Evolutionary conservation across 2,888 invertebrate species (phyloP), one percentile per base, ranked within the genome.

Genomic region (Ditula angustiorana): DNA sequence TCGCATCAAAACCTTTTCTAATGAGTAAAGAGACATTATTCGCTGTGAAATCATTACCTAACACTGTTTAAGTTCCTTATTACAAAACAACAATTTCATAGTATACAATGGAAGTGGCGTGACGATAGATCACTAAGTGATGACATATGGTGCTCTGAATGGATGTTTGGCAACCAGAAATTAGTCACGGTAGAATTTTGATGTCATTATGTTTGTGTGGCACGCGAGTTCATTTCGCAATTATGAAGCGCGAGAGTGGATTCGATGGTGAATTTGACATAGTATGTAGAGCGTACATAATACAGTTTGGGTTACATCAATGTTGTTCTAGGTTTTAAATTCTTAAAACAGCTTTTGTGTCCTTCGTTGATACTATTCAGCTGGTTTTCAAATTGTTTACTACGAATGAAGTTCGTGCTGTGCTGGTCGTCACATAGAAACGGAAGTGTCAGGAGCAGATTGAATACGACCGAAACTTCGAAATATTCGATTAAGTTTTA

Each of bases 101-200:
- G 53, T 58, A 57, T 47, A 68, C 67, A 59, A 60, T 65, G 28
- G 28, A 24, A 49, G 41, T 57, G 61, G 46, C 66, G 63, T 68
- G 66, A 65, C 59, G 62, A 35, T 30, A 11, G 28, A 19, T 30
- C 28, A 30, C 46, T 61, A 19, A 33, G 37, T 63, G 62, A 60
- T 68, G 68, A 60, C 60, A 66, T 66, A 53, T 53, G 37, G 23
- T 35, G 35, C 19, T 59, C 33, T 59, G 59, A 60, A 65, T 60
- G 33, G 37, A 44, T 30, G 53, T 60, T 56, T 55, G 30, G 37
- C 63, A 56, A 60, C 50, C 49, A 30, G 41, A 30, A 52, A 35
- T 63, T 50, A 62, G 62, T 49, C 30, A 50, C 61, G 55, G 56
- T 24, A 50, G 41, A 37, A 49, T 58, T 52, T 58, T 63, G 41